Base-by-base conservation (phyloP, 1,140 invertebrate species). In the Bombus difficillimus region DNA sequence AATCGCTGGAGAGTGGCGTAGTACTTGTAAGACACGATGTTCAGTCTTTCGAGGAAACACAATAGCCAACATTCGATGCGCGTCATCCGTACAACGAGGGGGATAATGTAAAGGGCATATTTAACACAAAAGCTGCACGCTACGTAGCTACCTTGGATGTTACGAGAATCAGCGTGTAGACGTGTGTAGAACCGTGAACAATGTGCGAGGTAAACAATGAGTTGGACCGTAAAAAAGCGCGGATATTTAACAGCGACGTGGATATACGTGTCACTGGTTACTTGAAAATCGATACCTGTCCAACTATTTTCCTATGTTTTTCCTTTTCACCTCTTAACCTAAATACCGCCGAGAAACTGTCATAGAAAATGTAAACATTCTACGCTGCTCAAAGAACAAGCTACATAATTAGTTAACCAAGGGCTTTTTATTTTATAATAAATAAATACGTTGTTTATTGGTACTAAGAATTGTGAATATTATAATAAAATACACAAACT, bases 181-280 rank as follows among this genome's bases (percentile, higher is more conserved):
- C 47, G 43, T 12, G 68, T 76, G 72, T 68, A 75, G 13, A 66
- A 3, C 39, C 39, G 59, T 53, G 43, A 83, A 83, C 81, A 83
- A 83, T 83, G 28, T 83, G 72, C 81, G 41, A 66, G 81, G 81
- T 66, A 76, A 83, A 83, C 81, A 83, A 83, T 83, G 41, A 76
- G 22, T 39, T 34, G 72, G 59, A 41, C 62, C 73, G 34, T 76
- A 53, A 76, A 75, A 76, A 74, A 32, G 25, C 39, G 34, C 25
- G 59, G 57, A 83, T 68, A 62, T 59, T 76, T 83, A 68, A 64
- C 43, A 57, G 41, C 71, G 43, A 41, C 22, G 37, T 41, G 57
- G 59, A 25, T 47, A 68, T 83, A 83, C 72, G 81, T 76, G 81
- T 76, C 81, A 68, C 28, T 25, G 81, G 71, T 66, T n/a, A 81